Percentiles rank a stretch among this genome's conserved stretches.
These are phyloP conservation scores for Terebella lapidaria DNA, from an alignment of 2,888 invertebrate species.

Conservation along the genomic window DNA sequence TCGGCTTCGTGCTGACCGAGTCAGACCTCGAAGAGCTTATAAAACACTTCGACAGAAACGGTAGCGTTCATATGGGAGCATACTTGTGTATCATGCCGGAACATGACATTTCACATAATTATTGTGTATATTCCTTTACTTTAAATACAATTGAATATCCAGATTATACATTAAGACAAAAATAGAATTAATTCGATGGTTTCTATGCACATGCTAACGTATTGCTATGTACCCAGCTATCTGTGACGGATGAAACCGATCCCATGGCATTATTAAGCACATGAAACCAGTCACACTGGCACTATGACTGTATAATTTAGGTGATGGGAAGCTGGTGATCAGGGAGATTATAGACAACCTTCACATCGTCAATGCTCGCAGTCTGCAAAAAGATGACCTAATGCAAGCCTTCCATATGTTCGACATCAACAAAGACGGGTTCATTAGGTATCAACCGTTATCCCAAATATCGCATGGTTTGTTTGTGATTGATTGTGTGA, in stretches of 20 bases:
- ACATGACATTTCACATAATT: neutral
- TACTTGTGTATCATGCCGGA: neutral
- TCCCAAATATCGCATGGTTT: too few species aligned
- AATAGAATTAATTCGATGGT: too few species aligned
- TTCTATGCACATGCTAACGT: too few species aligned
- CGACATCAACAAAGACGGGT: neutral
- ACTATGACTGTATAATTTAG: neutral
- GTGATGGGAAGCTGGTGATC: neutral
- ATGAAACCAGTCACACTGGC: too few species aligned
- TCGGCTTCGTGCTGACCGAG: neutral
- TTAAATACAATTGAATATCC: too few species aligned
- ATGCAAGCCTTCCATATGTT: neutral
- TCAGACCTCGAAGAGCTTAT: neutral
- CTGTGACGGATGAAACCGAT: too few species aligned
- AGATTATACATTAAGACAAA: too few species aligned
- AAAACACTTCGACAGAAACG: neutral
- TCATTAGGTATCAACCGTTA: neutral
- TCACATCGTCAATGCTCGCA: constrained; percentile 3
- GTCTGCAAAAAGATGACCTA: neutral
- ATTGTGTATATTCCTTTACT: neutral
- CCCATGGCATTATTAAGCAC: too few species aligned
- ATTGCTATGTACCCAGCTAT: too few species aligned
- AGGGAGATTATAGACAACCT: neutral
- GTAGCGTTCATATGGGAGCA: neutral
- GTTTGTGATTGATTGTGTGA: too few species aligned